Conservation (phyloP, 2,888 invertebrate genomes). For the Thereva unica region DNA sequence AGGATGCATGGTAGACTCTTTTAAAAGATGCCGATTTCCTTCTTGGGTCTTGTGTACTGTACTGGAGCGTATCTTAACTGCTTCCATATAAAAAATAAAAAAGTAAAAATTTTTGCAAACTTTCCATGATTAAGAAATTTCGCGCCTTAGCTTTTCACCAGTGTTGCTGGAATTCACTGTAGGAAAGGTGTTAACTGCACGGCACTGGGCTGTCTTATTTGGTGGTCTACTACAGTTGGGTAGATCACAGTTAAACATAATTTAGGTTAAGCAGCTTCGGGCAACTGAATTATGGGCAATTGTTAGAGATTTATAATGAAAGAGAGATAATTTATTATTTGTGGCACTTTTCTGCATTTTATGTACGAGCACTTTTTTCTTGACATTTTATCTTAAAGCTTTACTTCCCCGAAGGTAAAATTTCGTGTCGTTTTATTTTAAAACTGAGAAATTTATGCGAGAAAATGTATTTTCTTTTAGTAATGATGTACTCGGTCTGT, state of each 20-base stretch:
- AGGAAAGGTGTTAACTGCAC: conserved; percentile 26
- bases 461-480: no score
- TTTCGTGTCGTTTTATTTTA: no score
- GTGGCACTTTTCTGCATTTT: conserved; percentile 6
- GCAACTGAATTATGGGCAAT: conserved; percentile 36
- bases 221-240: conserved; percentile 21
- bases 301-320: conserved; percentile 31
- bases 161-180: conserved; percentile 18
- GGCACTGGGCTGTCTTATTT: conserved; percentile 7
- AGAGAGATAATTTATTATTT: conserved; percentile 27
- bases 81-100: no score
- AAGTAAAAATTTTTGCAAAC: not conserved
- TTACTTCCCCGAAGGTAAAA: no score
- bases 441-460: no score
- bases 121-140: conserved; percentile 19
- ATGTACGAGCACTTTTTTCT: no score
- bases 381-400: no score
- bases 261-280: conserved; percentile 32
- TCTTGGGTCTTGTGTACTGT: no score
- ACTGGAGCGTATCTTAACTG: no score
- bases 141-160: conserved; percentile 7
- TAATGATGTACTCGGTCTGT: no score
- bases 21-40: no score
- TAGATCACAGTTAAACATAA: conserved; percentile 29
- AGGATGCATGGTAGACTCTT: no score